A percentile compares a stretch with the other conserved stretches of the same genome.
These are phyloP conservation scores for Stichodactyla mertensii DNA, from an alignment of 64 coral and sea anemone species.

Conservation along the genomic window DNA sequence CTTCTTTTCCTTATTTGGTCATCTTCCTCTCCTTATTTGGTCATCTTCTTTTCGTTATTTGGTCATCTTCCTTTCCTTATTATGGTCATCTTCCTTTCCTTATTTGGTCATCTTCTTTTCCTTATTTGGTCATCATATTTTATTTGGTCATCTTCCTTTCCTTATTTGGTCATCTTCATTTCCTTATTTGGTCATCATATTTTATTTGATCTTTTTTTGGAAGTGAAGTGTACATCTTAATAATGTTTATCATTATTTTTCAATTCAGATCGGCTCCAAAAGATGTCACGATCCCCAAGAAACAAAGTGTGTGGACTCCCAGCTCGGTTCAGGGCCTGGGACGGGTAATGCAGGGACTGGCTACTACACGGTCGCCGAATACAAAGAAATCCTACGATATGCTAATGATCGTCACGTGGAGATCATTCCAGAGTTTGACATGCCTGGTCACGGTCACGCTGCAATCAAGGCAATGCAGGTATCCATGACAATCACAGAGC, in stretches of 20 bases:
- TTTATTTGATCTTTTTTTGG: no score
- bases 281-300: constrained; percentile 74
- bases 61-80: no score
- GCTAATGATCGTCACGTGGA: constrained; percentile 65
- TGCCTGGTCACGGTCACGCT: constrained; percentile 88
- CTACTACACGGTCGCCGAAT: constrained; percentile 62
- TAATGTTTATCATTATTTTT: neutral
- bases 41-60: no score
- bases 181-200: no score
- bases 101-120: no score
- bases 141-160: no score
- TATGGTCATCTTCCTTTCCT: no score
- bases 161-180: no score
- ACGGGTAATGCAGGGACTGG: constrained; percentile 59
- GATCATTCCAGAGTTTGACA: constrained; percentile 93
- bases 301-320: constrained; percentile 53
- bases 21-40: no score
- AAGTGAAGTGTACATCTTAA: no score
- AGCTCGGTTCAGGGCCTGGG: constrained; percentile 82
- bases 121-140: no score
- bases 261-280: constrained; percentile 58
- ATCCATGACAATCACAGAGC: neutral
- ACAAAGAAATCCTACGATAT: constrained; percentile 67
- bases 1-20: no score
- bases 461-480: constrained; percentile 79